Conservation (phyloP, 1,140 invertebrate genomes). For the Hormaphis cornu region DNA sequence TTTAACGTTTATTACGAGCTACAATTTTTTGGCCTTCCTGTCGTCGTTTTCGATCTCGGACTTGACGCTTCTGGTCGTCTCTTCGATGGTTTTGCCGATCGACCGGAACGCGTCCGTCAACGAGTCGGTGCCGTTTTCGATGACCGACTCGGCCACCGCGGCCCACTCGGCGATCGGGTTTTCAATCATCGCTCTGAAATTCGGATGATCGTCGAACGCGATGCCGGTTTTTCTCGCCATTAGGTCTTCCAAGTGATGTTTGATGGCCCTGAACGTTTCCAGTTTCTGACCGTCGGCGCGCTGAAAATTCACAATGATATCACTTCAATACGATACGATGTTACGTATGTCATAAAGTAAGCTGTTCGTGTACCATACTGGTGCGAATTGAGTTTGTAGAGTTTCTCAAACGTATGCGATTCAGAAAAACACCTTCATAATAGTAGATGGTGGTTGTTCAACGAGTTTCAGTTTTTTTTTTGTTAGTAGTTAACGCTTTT, state of each 20-base stretch:
- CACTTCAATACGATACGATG: too few relatives aligned
- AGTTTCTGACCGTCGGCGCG: neutral
- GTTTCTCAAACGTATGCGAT: too few relatives aligned
- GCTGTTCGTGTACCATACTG: too few relatives aligned
- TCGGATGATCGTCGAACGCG: neutral
- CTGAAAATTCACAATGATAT: neutral
- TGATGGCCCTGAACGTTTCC: neutral
- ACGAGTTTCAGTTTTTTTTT: too few relatives aligned
- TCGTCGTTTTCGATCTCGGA: neutral
- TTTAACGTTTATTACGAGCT: too few relatives aligned
- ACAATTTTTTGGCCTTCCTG: neutral
- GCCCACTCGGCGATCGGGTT: neutral
- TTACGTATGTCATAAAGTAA: too few relatives aligned
- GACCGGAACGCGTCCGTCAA: neutral
- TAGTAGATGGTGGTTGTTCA: too few relatives aligned
- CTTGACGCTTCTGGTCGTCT: slow-evolving; percentile 3
- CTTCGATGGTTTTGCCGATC: neutral
- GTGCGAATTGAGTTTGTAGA: too few relatives aligned
- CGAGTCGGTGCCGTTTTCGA: neutral
- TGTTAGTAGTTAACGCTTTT: too few relatives aligned
- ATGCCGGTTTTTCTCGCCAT: neutral
- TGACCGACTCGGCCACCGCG: neutral
- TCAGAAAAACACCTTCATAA: too few relatives aligned
- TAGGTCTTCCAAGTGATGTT: slow-evolving; percentile 7
- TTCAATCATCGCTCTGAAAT: neutral